Evolutionary conservation across 2,888 invertebrate species (phyloP), one percentile per base, ranked within the genome.

Genomic region (Mythimna vitellina): DNA sequence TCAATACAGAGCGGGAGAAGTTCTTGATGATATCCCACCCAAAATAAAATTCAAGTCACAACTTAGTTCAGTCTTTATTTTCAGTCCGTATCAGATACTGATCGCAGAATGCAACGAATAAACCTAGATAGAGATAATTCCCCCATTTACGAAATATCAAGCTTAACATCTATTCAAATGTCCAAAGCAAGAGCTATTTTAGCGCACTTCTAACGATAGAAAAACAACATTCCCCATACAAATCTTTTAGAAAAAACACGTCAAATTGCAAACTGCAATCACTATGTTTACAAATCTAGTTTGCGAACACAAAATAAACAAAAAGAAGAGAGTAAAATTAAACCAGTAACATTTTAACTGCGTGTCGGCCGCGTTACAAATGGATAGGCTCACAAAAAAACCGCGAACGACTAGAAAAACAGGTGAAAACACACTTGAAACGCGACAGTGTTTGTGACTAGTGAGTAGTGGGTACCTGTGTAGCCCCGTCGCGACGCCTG

Each of bases 341-440:
- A 69, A 57, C 51, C 3, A 29, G 25, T 72, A 73, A 63, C 79
- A 67, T 70, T 64, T 72, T 68, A 81, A 66, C 82, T 57, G 78
- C 82, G 65, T 82, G 73, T 51, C 62, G 62, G 56, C 29, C 1
- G 29, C 53, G 63, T 57, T 22, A 57, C 70, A 79, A 81, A 79
- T 83, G 75, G 78, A 78, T 69, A 83, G 49, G 25, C 71, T 53
- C 73, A 49, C 72, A 70, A 66, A 46, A 80, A 78, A 74, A 78
- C 85, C 76, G 51, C 66, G 51, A 78, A 78, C 79, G 64, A 73
- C 78, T 81, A 68, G 73, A 73, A 82, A 83, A 84, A 84, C 83
- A 81, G 71, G 77, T 83, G 72, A 78, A 84, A 81, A 81, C 83
- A 78, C 76, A 76, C 85, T 85, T 71, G 82, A 80, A 78, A 76